Percentiles rank a stretch among this genome's conserved stretches.
phyloP scores from a whole-genome alignment of 1,140 invertebrate genomes.

The Hylyphantes graminicola region DNA sequence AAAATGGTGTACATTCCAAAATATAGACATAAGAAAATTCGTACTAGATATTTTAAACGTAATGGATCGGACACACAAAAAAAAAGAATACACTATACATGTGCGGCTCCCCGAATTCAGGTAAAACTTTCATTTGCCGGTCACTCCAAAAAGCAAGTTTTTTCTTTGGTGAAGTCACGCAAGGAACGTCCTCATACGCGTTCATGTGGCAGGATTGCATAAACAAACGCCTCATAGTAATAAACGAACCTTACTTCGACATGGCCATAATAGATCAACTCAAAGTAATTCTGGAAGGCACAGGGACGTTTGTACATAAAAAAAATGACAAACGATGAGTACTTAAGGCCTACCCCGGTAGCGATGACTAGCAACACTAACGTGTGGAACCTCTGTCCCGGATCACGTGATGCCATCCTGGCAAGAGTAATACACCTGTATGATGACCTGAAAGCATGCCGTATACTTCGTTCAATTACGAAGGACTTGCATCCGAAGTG shows the following conservation, averaged over 20 bases:
- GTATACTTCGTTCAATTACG: no score
- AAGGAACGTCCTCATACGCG: background rate
- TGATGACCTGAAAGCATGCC: no score
- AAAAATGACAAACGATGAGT: background rate
- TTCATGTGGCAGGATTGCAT: constrained; percentile 12
- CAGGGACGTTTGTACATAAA: background rate
- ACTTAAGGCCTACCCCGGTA: background rate
- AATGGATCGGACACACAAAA: background rate
- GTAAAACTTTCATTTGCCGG: background rate
- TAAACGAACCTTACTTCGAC: constrained; percentile 6
- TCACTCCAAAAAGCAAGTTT: background rate
- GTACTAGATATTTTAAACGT: background rate
- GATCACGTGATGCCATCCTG: no score
- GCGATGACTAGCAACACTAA: no score
- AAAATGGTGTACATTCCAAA: background rate
- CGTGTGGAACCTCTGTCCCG: no score
- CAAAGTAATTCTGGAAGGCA: background rate
- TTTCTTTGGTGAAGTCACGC: background rate
- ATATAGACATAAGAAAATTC: background rate
- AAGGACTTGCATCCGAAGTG: no score
- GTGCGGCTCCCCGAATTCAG: background rate
- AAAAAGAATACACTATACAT: background rate
- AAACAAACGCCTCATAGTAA: background rate
- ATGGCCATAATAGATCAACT: background rate
- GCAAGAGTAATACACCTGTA: no score